Base-by-base conservation (phyloP, 2,888 invertebrate genomes). In the Eueremaeus valkanovi region DNA sequence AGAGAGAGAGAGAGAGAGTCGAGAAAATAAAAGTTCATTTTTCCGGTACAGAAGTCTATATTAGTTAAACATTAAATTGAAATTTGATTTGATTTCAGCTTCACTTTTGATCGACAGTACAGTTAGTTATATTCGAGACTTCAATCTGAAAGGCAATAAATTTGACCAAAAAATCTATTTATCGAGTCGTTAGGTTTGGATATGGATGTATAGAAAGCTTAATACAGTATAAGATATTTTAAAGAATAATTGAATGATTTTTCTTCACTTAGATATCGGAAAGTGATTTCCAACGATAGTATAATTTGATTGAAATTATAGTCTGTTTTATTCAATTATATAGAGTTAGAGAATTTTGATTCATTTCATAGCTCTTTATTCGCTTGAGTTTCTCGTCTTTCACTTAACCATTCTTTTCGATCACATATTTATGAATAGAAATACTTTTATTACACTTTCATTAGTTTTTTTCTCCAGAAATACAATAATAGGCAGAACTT, bases 51-150 rank as follows among this genome's bases (percentile, higher is more conserved):
- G 11, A 33, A 63, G 27, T 2, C 27, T 55, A 27, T 55, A 63
- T 63, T 63, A 63, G 63, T 63, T 63, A 63, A 63, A 63, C 63
- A 63, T 63, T 29, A 63, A 63, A 63, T 55, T 55, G 55, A 27
- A 9, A 9, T 55, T 55, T 55, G 55, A 55, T 55, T 55, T 55
- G 24, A 21, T 49, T 49, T 49, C n/a, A n/a, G n/a, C 16, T n/a
- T 49, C 8, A 49, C 21, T 11, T 55, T 55, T 24, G 21, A 55
- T 55, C 55, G 21, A 21, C 45, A 45, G 13, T 11, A 45, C 45
- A 18, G 45, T 45, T 18, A 45, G 6, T 18, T n/a, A n/a, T n/a
- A n/a, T n/a, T n/a, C n/a, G n/a, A n/a, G n/a, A n/a, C n/a, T n/a
- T n/a, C n/a, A n/a, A n/a, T n/a, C n/a, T n/a, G n/a, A n/a, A n/a